Evolutionary conservation across 2,797 vertebrate species (phyloP).

Genomic region (Pantherophis alleghaniensis): DNA sequence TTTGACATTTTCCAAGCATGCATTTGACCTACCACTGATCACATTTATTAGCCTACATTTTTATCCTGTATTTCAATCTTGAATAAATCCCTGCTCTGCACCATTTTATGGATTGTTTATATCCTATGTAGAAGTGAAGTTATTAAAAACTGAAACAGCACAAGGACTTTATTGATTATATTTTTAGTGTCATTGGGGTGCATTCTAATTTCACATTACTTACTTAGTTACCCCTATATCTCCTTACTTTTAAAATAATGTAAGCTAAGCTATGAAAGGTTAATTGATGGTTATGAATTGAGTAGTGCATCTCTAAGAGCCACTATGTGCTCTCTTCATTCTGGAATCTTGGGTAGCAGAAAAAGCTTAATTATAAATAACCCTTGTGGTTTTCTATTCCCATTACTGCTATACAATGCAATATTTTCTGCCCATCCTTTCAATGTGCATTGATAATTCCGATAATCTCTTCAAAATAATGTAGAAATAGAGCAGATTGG

Average conservation of each 20-base stretch:
- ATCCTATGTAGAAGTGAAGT: neutral
- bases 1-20: neutral
- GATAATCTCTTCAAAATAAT: neutral
- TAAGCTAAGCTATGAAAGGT: neutral
- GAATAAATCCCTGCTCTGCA: neutral
- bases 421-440: neutral
- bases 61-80: neutral
- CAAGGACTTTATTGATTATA: neutral
- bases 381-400: neutral
- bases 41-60: neutral
- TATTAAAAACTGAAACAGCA: neutral
- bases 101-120: neutral
- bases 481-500: neutral
- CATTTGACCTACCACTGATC: neutral
- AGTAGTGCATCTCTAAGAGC: neutral
- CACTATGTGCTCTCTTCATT: neutral
- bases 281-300: neutral
- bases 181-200: neutral
- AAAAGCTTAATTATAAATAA: neutral
- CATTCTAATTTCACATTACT: neutral
- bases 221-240: neutral
- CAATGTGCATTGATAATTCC: neutral
- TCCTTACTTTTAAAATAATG: neutral
- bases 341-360: neutral
- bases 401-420: neutral